Percentiles rank a stretch among this genome's conserved stretches.
These are phyloP conservation scores for Dryadula phaetusa DNA, from an alignment of 2,888 invertebrate species.

Conservation along the genomic window DNA sequence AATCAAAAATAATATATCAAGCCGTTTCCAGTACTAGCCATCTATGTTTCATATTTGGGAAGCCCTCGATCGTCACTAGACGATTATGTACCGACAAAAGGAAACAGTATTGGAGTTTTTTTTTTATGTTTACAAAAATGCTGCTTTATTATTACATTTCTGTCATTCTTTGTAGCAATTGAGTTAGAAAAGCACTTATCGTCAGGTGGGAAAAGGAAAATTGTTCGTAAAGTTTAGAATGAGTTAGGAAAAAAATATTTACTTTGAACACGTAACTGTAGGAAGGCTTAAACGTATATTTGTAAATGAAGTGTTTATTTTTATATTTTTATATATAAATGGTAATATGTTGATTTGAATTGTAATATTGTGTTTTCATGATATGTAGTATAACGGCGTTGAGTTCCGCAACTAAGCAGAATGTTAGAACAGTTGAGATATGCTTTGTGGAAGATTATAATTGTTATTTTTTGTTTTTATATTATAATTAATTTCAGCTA, in stretches of 20 bases:
- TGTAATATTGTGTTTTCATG: too few species aligned
- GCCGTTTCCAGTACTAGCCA: background rate
- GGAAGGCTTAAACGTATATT: background rate
- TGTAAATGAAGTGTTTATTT: background rate
- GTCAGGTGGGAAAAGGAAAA: constrained; percentile 36
- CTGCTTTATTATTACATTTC: constrained; percentile 52
- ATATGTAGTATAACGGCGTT: background rate
- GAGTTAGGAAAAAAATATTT: constrained; percentile 12
- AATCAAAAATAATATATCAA: constrained; percentile 6
- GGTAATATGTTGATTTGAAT: background rate
- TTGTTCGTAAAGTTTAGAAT: constrained; percentile 23
- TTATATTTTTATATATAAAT: background rate
- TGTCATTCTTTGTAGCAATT: constrained; percentile 48
- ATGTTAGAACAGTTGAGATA: too few species aligned
- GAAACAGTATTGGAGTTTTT: constrained; percentile 57
- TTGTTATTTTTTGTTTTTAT: too few species aligned
- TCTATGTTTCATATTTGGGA: constrained; percentile 52
- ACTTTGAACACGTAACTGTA: constrained; percentile 15
- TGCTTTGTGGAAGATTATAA: too few species aligned
- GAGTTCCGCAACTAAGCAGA: too few species aligned
- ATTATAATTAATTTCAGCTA: too few species aligned
- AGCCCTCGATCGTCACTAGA: constrained; percentile 50
- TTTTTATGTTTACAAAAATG: constrained; percentile 57
- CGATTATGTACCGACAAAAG: constrained; percentile 63
- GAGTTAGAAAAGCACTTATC: constrained; percentile 44